A percentile compares a stretch with the other conserved stretches of the same genome.
Conservation (phyloP, 1,140 invertebrate species). For the Brachionus rubens region DNA sequence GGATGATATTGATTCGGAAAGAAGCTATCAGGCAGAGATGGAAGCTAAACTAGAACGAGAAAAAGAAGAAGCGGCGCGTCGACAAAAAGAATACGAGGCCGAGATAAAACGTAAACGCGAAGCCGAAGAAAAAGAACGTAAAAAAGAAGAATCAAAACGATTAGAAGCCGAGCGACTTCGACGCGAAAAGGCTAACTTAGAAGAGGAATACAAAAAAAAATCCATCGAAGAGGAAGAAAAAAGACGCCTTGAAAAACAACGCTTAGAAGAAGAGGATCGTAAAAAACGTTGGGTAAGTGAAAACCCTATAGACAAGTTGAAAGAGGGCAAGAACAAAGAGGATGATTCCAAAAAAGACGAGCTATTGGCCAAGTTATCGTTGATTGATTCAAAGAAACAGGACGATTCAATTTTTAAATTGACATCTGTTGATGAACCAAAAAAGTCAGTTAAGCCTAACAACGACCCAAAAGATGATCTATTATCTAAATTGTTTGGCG, state of each 20-base stretch:
- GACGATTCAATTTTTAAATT: constrained; percentile 18
- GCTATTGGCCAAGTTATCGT: constrained; percentile 21
- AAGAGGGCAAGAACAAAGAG: neutral
- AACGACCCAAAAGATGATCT: constrained; percentile 19
- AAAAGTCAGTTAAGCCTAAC: neutral
- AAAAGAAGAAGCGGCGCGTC: neutral
- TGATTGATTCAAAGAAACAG: neutral
- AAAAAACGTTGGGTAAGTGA: constrained; percentile 42
- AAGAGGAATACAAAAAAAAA: constrained; percentile 17
- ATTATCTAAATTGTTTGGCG: constrained; percentile 10
- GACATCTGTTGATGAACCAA: neutral
- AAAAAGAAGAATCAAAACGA: constrained; percentile 11
- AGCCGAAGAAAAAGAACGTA: neutral
- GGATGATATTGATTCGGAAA: neutral
- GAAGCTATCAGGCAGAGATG: neutral
- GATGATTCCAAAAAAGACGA: constrained; percentile 24
- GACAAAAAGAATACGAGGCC: neutral
- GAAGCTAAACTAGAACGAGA: constrained; percentile 6
- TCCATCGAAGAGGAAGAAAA: neutral
- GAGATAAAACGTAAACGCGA: neutral
- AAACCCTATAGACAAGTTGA: constrained; percentile 5
- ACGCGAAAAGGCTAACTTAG: neutral
- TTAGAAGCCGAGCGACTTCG: neutral
- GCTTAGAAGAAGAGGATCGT: constrained; percentile 12
- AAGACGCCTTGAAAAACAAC: neutral